Conservation (phyloP, 2,888 invertebrate species). For the Lordiphosa fenestrarum region DNA sequence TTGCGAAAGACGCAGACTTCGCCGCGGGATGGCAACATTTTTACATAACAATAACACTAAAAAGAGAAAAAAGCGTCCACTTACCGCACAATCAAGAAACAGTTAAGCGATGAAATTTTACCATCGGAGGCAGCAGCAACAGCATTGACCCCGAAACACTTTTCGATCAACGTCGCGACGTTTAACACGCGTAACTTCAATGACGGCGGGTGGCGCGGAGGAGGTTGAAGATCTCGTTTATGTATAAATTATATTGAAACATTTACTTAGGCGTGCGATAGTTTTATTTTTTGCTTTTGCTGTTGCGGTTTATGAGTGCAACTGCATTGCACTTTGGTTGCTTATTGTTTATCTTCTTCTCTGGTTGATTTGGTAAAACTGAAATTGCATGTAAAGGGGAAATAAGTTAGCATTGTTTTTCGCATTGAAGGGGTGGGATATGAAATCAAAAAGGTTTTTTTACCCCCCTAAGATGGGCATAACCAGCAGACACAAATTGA, state of each 20-base stretch:
- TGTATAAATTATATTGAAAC: slow-evolving; percentile 3
- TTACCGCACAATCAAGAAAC: slow-evolving; percentile 13
- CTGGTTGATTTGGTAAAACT: background rate
- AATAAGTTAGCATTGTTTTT: too few species aligned
- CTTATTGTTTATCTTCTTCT: background rate
- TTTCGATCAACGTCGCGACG: slow-evolving; percentile 26
- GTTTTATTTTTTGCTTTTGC: slow-evolving; percentile 4
- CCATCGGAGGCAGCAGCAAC: slow-evolving; percentile 13
- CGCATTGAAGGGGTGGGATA: too few species aligned
- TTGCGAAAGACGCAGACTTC: slow-evolving; percentile 12
- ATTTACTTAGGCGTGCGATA: too few species aligned
- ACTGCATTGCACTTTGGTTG: slow-evolving; percentile 1
- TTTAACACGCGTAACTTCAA: slow-evolving; percentile 21
- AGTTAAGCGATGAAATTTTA: slow-evolving; percentile 23
- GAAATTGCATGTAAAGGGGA: too few species aligned
- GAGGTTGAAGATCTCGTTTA: background rate
- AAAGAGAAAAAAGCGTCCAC: slow-evolving; percentile 2
- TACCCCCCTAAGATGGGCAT: too few species aligned
- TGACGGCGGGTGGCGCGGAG: slow-evolving; percentile 1
- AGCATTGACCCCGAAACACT: slow-evolving; percentile 55
- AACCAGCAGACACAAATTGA: too few species aligned
- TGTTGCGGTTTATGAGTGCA: too few species aligned
- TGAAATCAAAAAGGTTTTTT: too few species aligned
- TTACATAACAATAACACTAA: slow-evolving; percentile 4
- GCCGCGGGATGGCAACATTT: slow-evolving; percentile 5